Evolutionary conservation across 2,888 invertebrate genomes (phyloP), one percentile per base, ranked within the genome.

Genomic region (Microdon myrmicae): DNA sequence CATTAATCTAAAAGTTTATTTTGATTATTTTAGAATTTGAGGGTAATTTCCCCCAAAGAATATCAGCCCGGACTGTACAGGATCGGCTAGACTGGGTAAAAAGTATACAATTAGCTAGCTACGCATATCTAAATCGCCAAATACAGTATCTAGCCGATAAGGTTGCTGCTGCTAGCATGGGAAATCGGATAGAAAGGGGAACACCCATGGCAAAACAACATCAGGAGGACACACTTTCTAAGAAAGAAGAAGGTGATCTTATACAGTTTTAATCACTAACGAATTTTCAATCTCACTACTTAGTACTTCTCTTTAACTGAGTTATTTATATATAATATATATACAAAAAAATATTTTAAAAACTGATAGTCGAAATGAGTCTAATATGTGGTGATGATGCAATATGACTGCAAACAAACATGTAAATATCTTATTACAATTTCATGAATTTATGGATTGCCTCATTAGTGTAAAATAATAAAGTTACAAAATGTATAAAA

Each of bases 31-130:
- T 76, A 92, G 93, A 89, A 51, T 93, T 92, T 82, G 89, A 90
- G 68, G 92, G 92, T 69, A 93, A 92, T 9, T 81, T 89, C 10
- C 86, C 87, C 68, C 92, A 92, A 79, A 88, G 90, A 67, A 83
- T 96, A 74, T 90, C 90, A 3, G 88, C 94, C 4, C 84, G 86
- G 53, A 87, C 90, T 13, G 90, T 92, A 72, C 83, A 85, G 6
- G 96, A 96, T 71, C 83, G 96, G 13, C 87, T 89, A 67, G 83
- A 89, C 32, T 96, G 96, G 96, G 77, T 95, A 70, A 89, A 91
- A 75, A 87, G 89, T 4, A 87, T 96, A 64, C 87, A 91, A 73
- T 82, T 87, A 69, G 92, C 95, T 6, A 92, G 94, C 58, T 94
- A 92, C 77, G 88, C 90, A 58, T 87, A 88, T 68, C 86, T 96